phyloP scores from a whole-genome alignment of 2,113 vertebrate species.

The Myocastor coypus region DNA sequence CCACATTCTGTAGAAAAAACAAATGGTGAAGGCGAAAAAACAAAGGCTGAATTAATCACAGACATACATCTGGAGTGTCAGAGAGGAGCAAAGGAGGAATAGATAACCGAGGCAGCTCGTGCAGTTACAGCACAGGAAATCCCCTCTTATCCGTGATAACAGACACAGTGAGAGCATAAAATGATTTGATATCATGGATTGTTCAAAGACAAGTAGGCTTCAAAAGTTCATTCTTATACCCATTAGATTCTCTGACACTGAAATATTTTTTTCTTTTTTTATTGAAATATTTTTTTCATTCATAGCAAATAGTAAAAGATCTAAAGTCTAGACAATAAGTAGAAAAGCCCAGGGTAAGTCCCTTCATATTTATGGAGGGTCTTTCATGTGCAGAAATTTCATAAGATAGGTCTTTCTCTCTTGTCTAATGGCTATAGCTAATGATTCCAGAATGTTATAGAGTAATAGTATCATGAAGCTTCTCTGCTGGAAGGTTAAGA shows the following conservation, averaged over 20 bases:
- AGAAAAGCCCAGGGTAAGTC: background rate
- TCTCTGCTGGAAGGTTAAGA: too few relatives aligned
- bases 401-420: background rate
- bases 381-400: background rate
- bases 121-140: background rate
- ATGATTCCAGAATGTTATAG: too few relatives aligned
- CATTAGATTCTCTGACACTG: background rate
- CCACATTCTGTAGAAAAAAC: background rate
- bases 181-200: background rate
- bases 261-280: background rate
- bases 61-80: constrained; percentile 22
- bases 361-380: background rate
- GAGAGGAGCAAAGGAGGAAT: background rate
- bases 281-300: background rate
- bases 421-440: too few relatives aligned
- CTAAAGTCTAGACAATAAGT: background rate
- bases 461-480: too few relatives aligned
- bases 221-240: background rate
- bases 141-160: background rate
- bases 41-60: constrained; percentile 1
- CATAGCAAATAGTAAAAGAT: background rate
- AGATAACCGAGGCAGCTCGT: background rate
- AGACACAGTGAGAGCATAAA: background rate
- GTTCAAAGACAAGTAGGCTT: background rate
- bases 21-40: background rate